These are phyloP conservation scores for Tetramorium simillimum DNA, from an alignment of 1,140 invertebrate genomes.

Conservation along the genomic window DNA sequence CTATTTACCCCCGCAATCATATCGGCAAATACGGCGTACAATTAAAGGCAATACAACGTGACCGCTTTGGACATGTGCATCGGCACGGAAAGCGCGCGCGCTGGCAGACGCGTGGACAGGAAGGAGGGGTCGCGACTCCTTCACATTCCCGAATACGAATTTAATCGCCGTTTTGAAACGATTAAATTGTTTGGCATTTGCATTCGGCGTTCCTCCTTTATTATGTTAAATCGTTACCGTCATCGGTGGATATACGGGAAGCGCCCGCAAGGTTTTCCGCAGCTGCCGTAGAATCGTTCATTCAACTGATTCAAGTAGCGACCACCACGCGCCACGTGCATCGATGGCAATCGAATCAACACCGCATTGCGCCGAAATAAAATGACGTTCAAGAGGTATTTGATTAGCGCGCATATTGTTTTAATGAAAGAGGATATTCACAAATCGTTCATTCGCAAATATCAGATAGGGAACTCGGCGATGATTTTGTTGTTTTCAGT, in stretches of 20 bases:
- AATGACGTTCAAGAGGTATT: constrained; percentile 62
- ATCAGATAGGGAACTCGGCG: constrained; percentile 49
- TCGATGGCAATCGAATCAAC: constrained; percentile 57
- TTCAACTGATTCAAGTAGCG: constrained; percentile 23
- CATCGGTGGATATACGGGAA: background rate
- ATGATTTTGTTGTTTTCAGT: constrained; percentile 60
- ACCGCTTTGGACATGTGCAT: constrained; percentile 70
- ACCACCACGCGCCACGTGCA: background rate
- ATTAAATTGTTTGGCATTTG: constrained; percentile 13
- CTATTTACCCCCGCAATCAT: constrained; percentile 73
- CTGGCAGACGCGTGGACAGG: background rate
- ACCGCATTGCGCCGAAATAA: constrained; percentile 47
- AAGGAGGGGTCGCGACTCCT: background rate
- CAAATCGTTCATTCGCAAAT: constrained; percentile 65
- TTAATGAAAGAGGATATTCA: constrained; percentile 68
- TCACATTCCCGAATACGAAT: constrained; percentile 29
- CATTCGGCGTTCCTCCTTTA: background rate
- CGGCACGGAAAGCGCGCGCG: constrained; percentile 65
- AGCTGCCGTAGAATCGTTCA: background rate
- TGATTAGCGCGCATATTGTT: constrained; percentile 68
- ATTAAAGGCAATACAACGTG: constrained; percentile 75
- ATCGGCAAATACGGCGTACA: constrained; percentile 70
- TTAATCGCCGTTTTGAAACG: constrained; percentile 24
- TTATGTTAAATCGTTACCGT: constrained; percentile 1
- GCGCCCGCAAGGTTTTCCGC: background rate